A percentile compares a stretch with the other conserved stretches of the same genome.
Evolutionary conservation across 2,888 invertebrate species (phyloP).

Genomic region (Apoda limacodes): DNA sequence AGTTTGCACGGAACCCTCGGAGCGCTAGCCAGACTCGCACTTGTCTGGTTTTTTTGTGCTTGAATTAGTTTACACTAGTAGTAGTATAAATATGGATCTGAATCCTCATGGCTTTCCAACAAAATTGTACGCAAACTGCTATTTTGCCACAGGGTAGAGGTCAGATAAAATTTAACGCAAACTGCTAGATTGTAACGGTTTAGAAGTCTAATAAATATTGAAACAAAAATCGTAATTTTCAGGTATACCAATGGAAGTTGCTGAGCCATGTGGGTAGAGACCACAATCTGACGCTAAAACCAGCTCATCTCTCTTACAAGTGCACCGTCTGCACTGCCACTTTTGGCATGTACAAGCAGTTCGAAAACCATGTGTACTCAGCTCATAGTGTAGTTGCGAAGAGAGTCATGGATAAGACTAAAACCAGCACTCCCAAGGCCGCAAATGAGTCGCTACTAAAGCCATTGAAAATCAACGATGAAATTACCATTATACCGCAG

Average conservation of each 20-base stretch:
- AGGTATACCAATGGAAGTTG: constrained; percentile 95
- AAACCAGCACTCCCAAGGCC: constrained; percentile 28
- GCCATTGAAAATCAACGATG: constrained; percentile 88
- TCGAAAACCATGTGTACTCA: constrained; percentile 94
- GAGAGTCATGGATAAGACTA: constrained; percentile 62
- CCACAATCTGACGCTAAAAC: constrained; percentile 91
- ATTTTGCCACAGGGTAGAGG: no score
- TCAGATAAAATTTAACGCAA: no score
- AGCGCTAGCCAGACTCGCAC: no score
- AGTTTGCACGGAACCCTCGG: no score
- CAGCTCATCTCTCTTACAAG: constrained; percentile 93
- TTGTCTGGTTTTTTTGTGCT: no score
- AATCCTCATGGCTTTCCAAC: no score
- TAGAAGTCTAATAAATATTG: no score
- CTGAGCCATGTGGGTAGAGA: constrained; percentile 92
- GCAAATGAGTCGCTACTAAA: constrained; percentile 64
- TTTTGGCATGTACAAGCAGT: constrained; percentile 95
- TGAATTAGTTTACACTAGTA: no score
- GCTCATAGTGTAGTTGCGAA: constrained; percentile 93
- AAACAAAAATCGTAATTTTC: no score
- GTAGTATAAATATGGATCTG: no score
- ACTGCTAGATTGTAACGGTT: no score
- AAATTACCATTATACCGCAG: constrained; percentile 90
- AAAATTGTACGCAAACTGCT: no score
- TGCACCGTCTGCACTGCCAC: constrained; percentile 96